Evolutionary conservation across 2,113 vertebrate genomes (phyloP).

Genomic region (Lamprotornis superbus): DNA sequence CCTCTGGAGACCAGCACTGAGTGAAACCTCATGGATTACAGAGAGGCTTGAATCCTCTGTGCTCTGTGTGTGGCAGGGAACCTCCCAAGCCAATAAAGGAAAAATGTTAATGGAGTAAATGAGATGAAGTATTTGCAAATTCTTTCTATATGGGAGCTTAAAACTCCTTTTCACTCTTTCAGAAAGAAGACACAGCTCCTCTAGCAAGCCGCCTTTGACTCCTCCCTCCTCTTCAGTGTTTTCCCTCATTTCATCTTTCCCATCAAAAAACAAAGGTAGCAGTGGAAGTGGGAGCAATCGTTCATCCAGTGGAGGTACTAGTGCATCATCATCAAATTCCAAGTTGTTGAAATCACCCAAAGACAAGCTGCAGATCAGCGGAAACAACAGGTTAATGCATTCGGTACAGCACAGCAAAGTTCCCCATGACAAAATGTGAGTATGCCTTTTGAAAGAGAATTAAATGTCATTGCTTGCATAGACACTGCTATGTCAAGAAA

Average conservation of each 20-base stretch:
- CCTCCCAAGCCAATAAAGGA: background rate
- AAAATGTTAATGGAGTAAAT: background rate
- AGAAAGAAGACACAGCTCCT: slow-evolving; percentile 97
- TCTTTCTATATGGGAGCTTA: background rate
- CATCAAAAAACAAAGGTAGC: slow-evolving; percentile 81
- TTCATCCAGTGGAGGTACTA: slow-evolving; percentile 74
- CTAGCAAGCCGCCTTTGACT: slow-evolving; percentile 83
- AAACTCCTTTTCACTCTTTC: background rate
- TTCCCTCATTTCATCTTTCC: slow-evolving; percentile 80
- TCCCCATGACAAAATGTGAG: slow-evolving; percentile 92
- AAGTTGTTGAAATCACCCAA: slow-evolving; percentile 95
- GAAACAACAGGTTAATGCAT: slow-evolving; percentile 83
- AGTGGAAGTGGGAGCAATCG: slow-evolving; percentile 74
- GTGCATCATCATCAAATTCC: slow-evolving; percentile 83
- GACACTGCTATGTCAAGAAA: background rate
- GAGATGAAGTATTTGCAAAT: background rate
- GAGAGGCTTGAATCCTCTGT: background rate
- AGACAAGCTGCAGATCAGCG: slow-evolving; percentile 91
- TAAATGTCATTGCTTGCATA: background rate
- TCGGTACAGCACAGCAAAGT: slow-evolving; percentile 82
- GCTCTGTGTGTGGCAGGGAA: background rate
- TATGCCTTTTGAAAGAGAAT: background rate
- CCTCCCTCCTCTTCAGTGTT: slow-evolving; percentile 80
- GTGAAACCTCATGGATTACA: background rate
- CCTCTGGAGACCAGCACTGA: background rate